These are phyloP conservation scores for Discoglossus pictus DNA, from an alignment of 2,797 vertebrate species.

Conservation along the genomic window DNA sequence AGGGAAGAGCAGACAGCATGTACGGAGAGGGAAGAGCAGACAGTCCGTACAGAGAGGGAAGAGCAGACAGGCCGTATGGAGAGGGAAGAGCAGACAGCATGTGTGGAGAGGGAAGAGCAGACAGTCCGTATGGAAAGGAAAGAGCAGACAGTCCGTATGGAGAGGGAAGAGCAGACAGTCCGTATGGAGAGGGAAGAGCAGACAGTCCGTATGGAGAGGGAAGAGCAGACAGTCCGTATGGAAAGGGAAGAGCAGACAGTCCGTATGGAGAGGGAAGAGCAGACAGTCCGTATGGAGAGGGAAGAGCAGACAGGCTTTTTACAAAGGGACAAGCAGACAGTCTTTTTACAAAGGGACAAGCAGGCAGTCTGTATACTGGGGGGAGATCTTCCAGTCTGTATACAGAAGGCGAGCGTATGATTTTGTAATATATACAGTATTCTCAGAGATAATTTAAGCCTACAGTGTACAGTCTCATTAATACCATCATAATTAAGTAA, in stretches of 20 bases:
- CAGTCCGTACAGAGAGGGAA: not conserved
- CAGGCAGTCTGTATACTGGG: not conserved
- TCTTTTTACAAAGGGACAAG: not conserved
- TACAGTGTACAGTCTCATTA: constrained; percentile 2
- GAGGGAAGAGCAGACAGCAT: not conserved
- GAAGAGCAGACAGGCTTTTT: not conserved
- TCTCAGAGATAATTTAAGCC: too few species aligned
- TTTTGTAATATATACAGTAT: too few species aligned
- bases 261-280: not conserved
- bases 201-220: not conserved
- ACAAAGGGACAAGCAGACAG: not conserved
- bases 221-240: not conserved
- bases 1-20: not conserved
- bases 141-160: not conserved
- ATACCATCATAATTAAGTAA: constrained; percentile 29
- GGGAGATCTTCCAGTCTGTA: too few species aligned
- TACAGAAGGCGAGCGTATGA: too few species aligned
- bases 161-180: not conserved
- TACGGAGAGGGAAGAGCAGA: not conserved
- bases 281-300: not conserved
- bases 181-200: not conserved
- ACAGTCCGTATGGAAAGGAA: too few species aligned
- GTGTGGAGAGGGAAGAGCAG: not conserved
- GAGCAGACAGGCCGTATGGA: not conserved
- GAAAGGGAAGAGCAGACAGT: not conserved